Evolutionary conservation across 2,888 invertebrate genomes (phyloP).

Genomic region (Prostheceraeus crozeri): DNA sequence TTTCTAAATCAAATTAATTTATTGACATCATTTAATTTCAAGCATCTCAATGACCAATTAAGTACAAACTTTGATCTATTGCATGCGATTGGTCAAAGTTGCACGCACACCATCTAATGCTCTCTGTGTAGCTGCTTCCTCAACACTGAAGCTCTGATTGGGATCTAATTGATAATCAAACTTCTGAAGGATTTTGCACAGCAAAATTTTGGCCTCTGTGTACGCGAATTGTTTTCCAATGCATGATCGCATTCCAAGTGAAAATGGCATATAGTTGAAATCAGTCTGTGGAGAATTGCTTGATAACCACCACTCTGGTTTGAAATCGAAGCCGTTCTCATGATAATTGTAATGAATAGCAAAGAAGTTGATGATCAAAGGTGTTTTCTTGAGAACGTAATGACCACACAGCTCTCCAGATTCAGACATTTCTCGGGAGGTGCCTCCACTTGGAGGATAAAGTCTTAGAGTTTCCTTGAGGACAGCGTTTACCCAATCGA

Average conservation of each 20-base stretch:
- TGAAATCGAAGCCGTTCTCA: background rate
- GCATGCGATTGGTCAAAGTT: no score
- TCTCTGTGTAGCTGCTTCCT: conserved; percentile 32
- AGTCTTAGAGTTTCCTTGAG: conserved; percentile 40
- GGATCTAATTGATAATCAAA: conserved; percentile 35
- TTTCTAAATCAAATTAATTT: no score
- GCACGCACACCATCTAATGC: conserved; percentile 30
- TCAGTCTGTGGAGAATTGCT: no score
- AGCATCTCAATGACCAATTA: no score
- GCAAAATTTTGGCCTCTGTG: conserved; percentile 38
- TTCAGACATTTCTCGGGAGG: conserved; percentile 35
- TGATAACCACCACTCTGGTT: conserved; percentile 11
- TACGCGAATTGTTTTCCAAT: conserved; percentile 31
- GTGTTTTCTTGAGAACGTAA: conserved; percentile 3
- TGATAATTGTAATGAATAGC: conserved; percentile 1
- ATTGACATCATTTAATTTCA: no score
- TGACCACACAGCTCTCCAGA: conserved; percentile 29
- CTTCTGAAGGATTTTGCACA: conserved; percentile 36
- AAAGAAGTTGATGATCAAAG: conserved; percentile 30
- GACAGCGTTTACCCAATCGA: conserved; percentile 36
- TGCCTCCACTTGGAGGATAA: conserved; percentile 39
- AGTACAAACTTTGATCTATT: no score
- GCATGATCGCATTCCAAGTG: conserved; percentile 25
- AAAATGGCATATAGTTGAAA: conserved; percentile 11
- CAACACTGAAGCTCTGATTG: conserved; percentile 33